A percentile compares a stretch with the other conserved stretches of the same genome.
Conservation (phyloP, 2,113 vertebrate genomes). For the Psilopsiagon aurifrons region DNA sequence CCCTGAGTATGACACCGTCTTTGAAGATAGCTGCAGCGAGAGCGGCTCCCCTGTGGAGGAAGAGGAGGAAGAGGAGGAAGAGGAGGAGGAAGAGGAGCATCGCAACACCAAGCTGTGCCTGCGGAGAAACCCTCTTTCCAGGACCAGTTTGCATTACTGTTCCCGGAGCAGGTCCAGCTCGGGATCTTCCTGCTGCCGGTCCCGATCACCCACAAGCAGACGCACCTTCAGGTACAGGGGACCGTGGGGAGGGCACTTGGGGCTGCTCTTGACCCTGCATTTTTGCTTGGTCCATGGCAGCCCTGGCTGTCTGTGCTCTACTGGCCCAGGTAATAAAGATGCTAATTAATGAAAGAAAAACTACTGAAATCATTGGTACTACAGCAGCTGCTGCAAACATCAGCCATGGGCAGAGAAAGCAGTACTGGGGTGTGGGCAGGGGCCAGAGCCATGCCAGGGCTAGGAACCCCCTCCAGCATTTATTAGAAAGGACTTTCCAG, state of each 20-base stretch:
- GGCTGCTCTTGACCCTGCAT: neutral
- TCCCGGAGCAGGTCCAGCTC: constrained; percentile 76
- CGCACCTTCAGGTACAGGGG: constrained; percentile 84
- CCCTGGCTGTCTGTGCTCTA: neutral
- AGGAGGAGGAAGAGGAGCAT: constrained; percentile 62
- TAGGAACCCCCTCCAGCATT: neutral
- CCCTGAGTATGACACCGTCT: constrained; percentile 74
- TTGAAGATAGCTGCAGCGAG: constrained; percentile 81
- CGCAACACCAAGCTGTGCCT: constrained; percentile 70
- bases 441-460: rapidly evolving
- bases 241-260: rapidly evolving
- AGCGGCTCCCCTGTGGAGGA: constrained; percentile 69
- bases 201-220: constrained; percentile 83
- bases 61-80: constrained; percentile 52
- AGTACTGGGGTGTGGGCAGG: neutral
- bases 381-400: neutral
- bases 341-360: neutral
- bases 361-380: neutral
- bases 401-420: neutral
- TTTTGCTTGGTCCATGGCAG: neutral
- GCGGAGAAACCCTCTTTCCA: constrained; percentile 73
- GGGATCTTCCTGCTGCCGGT: constrained; percentile 78
- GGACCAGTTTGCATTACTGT: constrained; percentile 67
- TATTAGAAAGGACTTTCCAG: neutral
- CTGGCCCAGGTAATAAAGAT: neutral